Base-by-base conservation (phyloP, 2,113 vertebrate genomes). In the Ellobius talpinus region DNA sequence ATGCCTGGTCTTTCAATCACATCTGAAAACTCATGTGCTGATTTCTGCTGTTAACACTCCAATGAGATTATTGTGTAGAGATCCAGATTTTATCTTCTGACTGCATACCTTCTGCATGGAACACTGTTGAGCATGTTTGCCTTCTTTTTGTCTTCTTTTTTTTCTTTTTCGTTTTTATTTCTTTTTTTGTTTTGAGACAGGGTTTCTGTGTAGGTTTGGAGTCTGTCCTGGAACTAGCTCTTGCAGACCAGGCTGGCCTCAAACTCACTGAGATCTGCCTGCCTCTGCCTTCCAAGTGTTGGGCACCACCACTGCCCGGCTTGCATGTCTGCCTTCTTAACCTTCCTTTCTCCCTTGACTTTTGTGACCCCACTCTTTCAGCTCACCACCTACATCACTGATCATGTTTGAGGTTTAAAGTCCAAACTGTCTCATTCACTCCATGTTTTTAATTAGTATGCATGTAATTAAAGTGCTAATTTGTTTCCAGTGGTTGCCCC, bases 321-420 rank as follows among this genome's bases (percentile, higher is more conserved):
- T 58, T 58, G 19, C 58, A 58, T 8, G 77, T 84, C 31, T 61
- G 68, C 50, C 50, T 63, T 63, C 42, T 77, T 78, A 82, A 88
- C 52, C 90, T 14, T 90, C 21, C 39, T 55, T 94, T 65, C 24
- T 74, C 26, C 9, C 33, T 77, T 90, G 72, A 24, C 8, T 96
- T 91, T 63, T 29, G 65, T 87, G 73, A 87, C 4, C 76, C 63
- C 36, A 90, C 10, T 87, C 6, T 91, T 93, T 92, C 3, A 12
- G 79, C 52, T 58, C 11, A 79, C 3, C 9, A 73, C 91, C 90
- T 73, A 90, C 17, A 76, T 85, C 1, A 76, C 0, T 31, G 39
- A 87, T 87, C 61, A 47, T 89, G 23, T 90, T 87, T 93, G 39
- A 89, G 7, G 31, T 58, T n/a, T 93, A 84, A 93, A 90, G 52